Evolutionary conservation across 92 coral and sea anemone species (phyloP), one percentile per base, ranked within the genome.

Genomic region (Montipora capitata): DNA sequence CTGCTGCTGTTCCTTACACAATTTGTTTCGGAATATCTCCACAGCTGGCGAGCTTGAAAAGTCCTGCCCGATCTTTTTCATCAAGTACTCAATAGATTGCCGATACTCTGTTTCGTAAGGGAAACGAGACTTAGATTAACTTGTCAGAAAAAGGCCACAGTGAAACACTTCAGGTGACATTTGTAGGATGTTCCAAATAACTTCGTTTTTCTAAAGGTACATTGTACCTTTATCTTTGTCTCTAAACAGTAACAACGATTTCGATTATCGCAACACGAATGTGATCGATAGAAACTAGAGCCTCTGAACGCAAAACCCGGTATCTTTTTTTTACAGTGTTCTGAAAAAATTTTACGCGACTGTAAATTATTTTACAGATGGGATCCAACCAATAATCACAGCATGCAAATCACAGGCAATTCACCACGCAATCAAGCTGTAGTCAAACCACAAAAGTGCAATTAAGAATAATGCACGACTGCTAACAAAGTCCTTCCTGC

Each of bases 341-440:
- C 39, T 39, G 6, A 51, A 40, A 17, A 20, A 67, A 81, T 69
- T 81, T 69, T 43, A n/a, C 68, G 20, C 64, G 52, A 2, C 35
- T 7, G 49, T 13, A 44, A 80, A 68, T 80, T 14, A 70, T 68
- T 80, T 52, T 68, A 13, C 77, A 81, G 85, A 39, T 81, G 77
- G 16, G 17, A 6, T 49, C 14, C 6, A 16, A 15, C 1, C 40
- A 35, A 38, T 35, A 8, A 39, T 15, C 85, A 40, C 85, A 81
- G 85, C 77, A 68, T 68, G 85, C 40, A 52, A 61, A 40, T 64
- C 63, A 81, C 40, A 68, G 40, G 68, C 77, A 68, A 68, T 66
- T 80, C 43, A 68, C 77, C n/a, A 12, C 41, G 41, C 35, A 5
- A 52, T 54, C 68, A 51, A n/a, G 17, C 56, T n/a, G 6, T 59